phyloP scores from a whole-genome alignment of 2,888 invertebrate species.

The Vanessa cardui region DNA sequence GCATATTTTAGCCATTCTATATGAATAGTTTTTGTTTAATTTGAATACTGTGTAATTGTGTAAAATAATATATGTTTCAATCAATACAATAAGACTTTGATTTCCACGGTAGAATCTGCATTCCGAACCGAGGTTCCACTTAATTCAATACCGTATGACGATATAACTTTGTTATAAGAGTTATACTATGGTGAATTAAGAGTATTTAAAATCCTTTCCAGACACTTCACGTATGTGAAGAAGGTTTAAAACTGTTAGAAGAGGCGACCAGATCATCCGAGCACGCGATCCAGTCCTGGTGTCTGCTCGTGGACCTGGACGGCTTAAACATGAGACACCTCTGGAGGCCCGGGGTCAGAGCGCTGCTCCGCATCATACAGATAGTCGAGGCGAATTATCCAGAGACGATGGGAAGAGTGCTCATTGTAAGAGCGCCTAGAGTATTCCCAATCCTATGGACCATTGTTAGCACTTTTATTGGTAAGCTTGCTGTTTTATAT shows the following conservation, averaged over 20 bases:
- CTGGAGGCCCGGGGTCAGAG: constrained; percentile 95
- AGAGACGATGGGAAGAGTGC: constrained; percentile 95
- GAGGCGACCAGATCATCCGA: constrained; percentile 92
- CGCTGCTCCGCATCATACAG: constrained; percentile 83
- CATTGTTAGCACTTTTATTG: constrained; percentile 95
- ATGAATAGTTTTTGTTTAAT: no score
- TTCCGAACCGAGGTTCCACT: no score
- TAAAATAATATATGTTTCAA: no score
- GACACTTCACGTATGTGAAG: constrained; percentile 95
- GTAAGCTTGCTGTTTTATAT: constrained; percentile 63
- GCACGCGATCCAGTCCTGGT: constrained; percentile 94
- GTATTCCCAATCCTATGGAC: constrained; percentile 98
- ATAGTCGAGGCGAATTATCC: constrained; percentile 97
- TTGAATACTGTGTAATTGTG: no score
- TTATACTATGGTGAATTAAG: no score
- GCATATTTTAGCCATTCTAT: no score
- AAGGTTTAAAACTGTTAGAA: constrained; percentile 93
- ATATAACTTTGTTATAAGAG: no score
- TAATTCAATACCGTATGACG: no score
- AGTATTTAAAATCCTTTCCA: constrained; percentile 50
- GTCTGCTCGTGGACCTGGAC: constrained; percentile 94
- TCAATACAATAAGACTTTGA: no score
- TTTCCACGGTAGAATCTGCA: no score
- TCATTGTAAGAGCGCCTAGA: constrained; percentile 95
- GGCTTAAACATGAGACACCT: constrained; percentile 97